Evolutionary conservation across 2,888 invertebrate genomes (phyloP).

Genomic region (Leucophenga maculata): DNA sequence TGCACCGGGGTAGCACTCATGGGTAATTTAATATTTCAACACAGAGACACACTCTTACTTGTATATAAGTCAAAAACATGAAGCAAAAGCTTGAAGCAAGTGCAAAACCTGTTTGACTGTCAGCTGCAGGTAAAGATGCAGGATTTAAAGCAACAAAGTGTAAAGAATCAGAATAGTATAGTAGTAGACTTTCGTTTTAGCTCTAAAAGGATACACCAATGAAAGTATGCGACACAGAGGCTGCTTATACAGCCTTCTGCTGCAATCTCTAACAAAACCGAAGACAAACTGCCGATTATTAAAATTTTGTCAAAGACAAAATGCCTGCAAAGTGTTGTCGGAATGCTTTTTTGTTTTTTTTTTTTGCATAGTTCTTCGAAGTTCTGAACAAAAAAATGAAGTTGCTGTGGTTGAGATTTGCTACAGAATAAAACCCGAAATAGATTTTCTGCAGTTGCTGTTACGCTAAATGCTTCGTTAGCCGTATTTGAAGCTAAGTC

Average conservation of each 20-base stretch:
- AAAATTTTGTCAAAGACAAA: conserved; percentile 64
- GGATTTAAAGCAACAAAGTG: background rate
- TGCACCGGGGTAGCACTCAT: conserved; percentile 19
- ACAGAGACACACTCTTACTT: background rate
- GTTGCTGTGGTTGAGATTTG: background rate
- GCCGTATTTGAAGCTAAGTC: conserved; percentile 39
- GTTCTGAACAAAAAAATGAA: background rate
- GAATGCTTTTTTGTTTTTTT: too few relatives aligned
- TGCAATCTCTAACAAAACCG: conserved; percentile 35
- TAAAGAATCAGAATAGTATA: background rate
- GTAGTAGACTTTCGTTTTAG: background rate
- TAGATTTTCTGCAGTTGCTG: conserved; percentile 35
- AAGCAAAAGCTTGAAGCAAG: conserved; percentile 28
- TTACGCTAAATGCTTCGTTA: conserved; percentile 50
- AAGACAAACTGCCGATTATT: conserved; percentile 65
- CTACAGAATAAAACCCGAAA: background rate
- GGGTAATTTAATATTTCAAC: conserved; percentile 43
- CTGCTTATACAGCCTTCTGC: conserved; percentile 2
- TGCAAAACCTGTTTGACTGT: conserved; percentile 39
- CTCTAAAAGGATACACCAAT: background rate
- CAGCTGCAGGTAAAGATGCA: conserved; percentile 21
- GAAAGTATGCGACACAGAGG: background rate
- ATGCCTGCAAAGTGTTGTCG: conserved; percentile 35
- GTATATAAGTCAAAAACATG: conserved; percentile 35
- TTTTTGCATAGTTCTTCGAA: too few relatives aligned